A percentile compares a stretch with the other conserved stretches of the same genome.
These are phyloP conservation scores for Euzophera pinguis DNA, from an alignment of 2,888 invertebrate genomes.

Conservation along the genomic window DNA sequence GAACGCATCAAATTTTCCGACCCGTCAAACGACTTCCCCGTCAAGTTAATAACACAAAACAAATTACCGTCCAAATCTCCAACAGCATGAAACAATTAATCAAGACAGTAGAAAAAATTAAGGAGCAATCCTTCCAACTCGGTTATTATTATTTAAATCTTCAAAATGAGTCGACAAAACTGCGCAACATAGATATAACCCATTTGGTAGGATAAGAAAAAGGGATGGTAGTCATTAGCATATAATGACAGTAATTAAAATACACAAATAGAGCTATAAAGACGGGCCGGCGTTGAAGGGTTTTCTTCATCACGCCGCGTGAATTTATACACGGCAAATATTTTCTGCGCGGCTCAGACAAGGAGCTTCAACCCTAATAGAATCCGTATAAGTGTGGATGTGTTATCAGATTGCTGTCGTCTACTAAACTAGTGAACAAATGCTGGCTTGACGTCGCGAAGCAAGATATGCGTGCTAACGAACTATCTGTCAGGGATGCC, in stretches of 20 bases:
- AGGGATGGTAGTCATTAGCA: slow-evolving; percentile 80
- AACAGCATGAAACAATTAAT: slow-evolving; percentile 66
- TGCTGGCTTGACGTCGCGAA: too few species aligned
- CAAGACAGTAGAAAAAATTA: slow-evolving; percentile 65
- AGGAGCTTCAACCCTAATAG: neutral
- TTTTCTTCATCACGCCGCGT: slow-evolving; percentile 73
- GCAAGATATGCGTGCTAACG: too few species aligned
- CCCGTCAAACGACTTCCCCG: slow-evolving; percentile 63
- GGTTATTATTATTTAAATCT: slow-evolving; percentile 76
- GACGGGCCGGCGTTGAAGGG: slow-evolving; percentile 76
- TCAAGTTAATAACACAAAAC: slow-evolving; percentile 73
- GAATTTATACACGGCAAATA: slow-evolving; percentile 78
- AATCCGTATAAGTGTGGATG: too few species aligned
- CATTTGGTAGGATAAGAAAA: slow-evolving; percentile 80
- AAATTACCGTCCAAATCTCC: slow-evolving; percentile 64
- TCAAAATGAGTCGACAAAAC: slow-evolving; percentile 63
- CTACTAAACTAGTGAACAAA: too few species aligned
- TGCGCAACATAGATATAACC: slow-evolving; percentile 73
- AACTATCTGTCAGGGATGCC: too few species aligned
- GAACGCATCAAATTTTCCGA: slow-evolving; percentile 52
- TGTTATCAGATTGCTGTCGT: too few species aligned
- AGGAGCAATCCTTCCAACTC: slow-evolving; percentile 52
- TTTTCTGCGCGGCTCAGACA: slow-evolving; percentile 66
- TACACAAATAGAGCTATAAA: slow-evolving; percentile 85
- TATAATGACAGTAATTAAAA: slow-evolving; percentile 87